Evolutionary conservation across 2,113 vertebrate genomes (phyloP).

Genomic region (Isichthys henryi): DNA sequence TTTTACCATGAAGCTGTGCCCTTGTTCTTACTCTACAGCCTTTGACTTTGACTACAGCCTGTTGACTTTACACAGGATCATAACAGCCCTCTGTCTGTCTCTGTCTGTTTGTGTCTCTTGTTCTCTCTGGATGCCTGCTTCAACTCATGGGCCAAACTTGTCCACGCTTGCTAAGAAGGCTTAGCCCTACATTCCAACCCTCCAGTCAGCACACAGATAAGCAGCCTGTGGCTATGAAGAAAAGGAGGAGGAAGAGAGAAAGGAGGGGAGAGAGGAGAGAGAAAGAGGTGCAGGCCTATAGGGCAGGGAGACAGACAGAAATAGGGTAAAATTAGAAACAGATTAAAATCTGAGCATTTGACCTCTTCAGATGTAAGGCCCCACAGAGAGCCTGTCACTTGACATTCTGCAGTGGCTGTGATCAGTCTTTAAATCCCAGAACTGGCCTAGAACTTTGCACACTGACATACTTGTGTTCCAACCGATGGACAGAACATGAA

Average conservation of each 20-base stretch:
- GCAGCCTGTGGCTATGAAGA: not conserved
- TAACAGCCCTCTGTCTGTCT: constrained; percentile 3
- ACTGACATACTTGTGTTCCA: not conserved
- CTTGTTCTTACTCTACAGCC: not conserved
- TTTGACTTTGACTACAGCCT: no score
- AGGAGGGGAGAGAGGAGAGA: not conserved
- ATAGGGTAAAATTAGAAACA: not conserved
- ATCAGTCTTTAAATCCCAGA: not conserved
- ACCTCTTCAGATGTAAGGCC: not conserved
- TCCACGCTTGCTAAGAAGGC: not conserved
- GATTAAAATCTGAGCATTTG: not conserved
- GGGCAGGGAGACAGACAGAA: not conserved
- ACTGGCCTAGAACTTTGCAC: not conserved
- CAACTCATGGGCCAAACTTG: not conserved
- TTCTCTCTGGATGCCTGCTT: not conserved
- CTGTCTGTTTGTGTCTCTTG: not conserved
- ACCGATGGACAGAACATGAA: not conserved
- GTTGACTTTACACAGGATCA: not conserved
- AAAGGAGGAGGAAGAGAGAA: not conserved
- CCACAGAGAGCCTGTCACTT: not conserved
- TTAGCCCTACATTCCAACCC: constrained; percentile 20
- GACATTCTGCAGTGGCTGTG: not conserved
- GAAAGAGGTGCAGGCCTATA: not conserved
- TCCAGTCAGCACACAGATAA: not conserved
- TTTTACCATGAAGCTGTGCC: not conserved